phyloP scores from a whole-genome alignment of 30 jellyfish, hydroid and myxozoan genomes.

The Morbakka virulenta region DNA sequence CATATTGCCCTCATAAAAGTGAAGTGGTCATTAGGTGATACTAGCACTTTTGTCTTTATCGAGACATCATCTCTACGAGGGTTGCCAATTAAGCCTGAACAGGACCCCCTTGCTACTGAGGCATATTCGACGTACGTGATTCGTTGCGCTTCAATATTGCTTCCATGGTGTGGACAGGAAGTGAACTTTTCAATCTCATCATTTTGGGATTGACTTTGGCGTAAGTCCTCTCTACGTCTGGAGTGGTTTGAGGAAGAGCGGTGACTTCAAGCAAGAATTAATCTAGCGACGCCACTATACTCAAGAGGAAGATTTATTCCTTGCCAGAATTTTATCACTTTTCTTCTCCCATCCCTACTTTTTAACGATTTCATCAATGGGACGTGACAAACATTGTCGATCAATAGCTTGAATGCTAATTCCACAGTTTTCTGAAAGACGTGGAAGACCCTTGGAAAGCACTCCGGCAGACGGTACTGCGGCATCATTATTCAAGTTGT shows the following conservation, averaged over 20 bases:
- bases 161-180: neutral
- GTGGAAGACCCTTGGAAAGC: slow-evolving; percentile 32
- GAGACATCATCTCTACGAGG: too few species aligned
- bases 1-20: too few species aligned
- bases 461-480: slow-evolving; percentile 27
- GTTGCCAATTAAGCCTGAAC: too few species aligned
- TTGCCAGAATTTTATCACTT: neutral
- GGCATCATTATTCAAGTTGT: slow-evolving; percentile 17
- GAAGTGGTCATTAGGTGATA: too few species aligned
- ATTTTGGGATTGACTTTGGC: neutral
- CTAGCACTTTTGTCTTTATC: too few species aligned
- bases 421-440: slow-evolving; percentile 1
- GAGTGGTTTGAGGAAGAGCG: neutral
- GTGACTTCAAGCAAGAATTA: neutral
- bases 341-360: slow-evolving; percentile 41
- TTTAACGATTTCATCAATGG: slow-evolving; percentile 10
- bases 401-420: slow-evolving; percentile 27
- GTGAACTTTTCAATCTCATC: neutral
- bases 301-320: neutral
- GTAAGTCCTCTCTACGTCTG: neutral
- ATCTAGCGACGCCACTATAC: neutral
- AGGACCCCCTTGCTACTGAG: too few species aligned
- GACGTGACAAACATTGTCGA: slow-evolving; percentile 27
- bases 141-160: neutral
- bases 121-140: too few species aligned